Evolutionary conservation across 2,888 invertebrate genomes (phyloP).

Genomic region (Lumbricus terrestris): DNA sequence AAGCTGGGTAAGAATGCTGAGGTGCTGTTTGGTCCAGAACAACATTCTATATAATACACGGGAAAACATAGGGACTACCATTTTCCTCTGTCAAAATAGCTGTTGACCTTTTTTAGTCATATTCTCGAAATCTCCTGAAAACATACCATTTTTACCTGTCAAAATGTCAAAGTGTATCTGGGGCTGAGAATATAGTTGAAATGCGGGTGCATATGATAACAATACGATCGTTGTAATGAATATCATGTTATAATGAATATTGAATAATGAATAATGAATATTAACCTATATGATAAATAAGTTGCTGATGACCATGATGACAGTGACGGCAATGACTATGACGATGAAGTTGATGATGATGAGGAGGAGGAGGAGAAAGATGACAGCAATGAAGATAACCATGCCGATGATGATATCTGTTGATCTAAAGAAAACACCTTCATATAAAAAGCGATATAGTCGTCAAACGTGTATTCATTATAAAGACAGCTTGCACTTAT

Average conservation of each 20-base stretch:
- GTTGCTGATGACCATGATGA: background rate
- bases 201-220: constrained; percentile 10
- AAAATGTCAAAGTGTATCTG: too few relatives aligned
- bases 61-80: too few relatives aligned
- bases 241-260: background rate
- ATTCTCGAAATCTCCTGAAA: too few relatives aligned
- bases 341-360: background rate
- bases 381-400: constrained; percentile 17
- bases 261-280: too few relatives aligned
- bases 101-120: too few relatives aligned
- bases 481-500: background rate
- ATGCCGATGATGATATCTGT: constrained; percentile 9
- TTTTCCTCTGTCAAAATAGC: too few relatives aligned
- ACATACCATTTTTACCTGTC: too few relatives aligned
- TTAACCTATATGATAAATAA: constrained; percentile 9
- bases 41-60: too few relatives aligned
- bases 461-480: background rate
- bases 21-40: too few relatives aligned
- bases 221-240: background rate
- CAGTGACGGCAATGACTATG: background rate
- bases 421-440: background rate
- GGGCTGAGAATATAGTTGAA: too few relatives aligned
- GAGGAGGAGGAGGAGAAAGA: constrained; percentile 14
- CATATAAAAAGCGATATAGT: background rate
- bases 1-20: too few relatives aligned